Percentiles rank a stretch among this genome's conserved stretches.
phyloP scores from a whole-genome alignment of 2,888 invertebrate species.

The Thalpophila matura region DNA sequence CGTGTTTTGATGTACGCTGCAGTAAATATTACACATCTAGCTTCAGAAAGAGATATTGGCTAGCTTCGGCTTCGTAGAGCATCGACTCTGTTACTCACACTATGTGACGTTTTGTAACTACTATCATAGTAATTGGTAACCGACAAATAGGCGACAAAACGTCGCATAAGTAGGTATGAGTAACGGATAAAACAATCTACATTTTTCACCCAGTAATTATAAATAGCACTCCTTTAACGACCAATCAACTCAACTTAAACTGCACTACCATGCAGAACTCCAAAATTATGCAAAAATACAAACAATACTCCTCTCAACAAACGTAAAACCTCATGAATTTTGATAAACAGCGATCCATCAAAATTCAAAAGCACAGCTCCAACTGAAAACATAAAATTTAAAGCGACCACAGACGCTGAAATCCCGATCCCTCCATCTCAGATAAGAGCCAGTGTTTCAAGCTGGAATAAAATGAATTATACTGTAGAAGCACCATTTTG shows the following conservation, averaged over 20 bases:
- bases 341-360: constrained; percentile 41
- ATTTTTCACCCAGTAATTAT: no score
- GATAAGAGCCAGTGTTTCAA: constrained; percentile 54
- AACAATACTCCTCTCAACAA: constrained; percentile 20
- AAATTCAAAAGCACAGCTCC: constrained; percentile 33
- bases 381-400: constrained; percentile 51
- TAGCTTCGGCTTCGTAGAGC: no score
- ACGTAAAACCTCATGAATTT: constrained; percentile 39
- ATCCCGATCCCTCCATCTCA: constrained; percentile 42
- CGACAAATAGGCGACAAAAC: no score
- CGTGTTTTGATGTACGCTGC: constrained; percentile 20
- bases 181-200: no score
- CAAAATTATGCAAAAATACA: neutral
- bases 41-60: no score
- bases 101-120: no score
- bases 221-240: neutral
- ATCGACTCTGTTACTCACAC: no score
- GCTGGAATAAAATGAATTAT: constrained; percentile 60
- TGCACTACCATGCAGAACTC: neutral
- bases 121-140: no score
- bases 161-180: no score
- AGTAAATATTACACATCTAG: no score
- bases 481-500: constrained; percentile 56
- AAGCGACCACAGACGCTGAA: constrained; percentile 38
- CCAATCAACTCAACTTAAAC: neutral